These are phyloP conservation scores for Phocoena phocoena DNA, from an alignment of 2,113 vertebrate genomes.

Conservation along the genomic window DNA sequence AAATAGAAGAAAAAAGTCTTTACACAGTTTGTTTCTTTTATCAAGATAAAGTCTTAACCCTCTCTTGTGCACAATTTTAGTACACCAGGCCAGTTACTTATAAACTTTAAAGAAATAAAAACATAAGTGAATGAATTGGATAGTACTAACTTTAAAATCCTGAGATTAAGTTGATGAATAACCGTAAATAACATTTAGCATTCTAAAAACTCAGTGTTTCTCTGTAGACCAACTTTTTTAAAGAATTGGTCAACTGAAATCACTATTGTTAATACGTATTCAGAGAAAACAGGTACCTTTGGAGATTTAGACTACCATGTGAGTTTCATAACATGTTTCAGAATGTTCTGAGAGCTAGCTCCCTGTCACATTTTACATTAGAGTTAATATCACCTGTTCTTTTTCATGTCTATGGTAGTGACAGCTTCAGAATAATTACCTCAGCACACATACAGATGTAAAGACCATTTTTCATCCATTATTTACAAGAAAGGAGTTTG, in stretches of 20 bases:
- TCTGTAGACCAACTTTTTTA: not conserved
- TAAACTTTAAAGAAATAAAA: slow-evolving; percentile 34
- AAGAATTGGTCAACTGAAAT: not conserved
- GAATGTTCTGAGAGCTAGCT: not conserved
- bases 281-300: not conserved
- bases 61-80: not conserved
- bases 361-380: not conserved
- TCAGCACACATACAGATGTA: not conserved
- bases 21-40: not conserved
- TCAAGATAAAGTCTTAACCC: not conserved
- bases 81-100: not conserved
- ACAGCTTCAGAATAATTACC: not conserved
- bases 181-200: not conserved
- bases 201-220: not conserved
- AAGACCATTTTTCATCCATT: not conserved
- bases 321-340: not conserved
- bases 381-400: not conserved
- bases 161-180: not conserved
- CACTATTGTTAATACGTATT: not conserved
- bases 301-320: not conserved
- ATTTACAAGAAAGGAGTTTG: not conserved
- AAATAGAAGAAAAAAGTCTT: not conserved
- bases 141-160: not conserved
- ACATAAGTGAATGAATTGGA: not conserved
- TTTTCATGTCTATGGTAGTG: not conserved